These are phyloP conservation scores for Drosophila mimica DNA, from an alignment of 2,888 invertebrate species.

Conservation along the genomic window DNA sequence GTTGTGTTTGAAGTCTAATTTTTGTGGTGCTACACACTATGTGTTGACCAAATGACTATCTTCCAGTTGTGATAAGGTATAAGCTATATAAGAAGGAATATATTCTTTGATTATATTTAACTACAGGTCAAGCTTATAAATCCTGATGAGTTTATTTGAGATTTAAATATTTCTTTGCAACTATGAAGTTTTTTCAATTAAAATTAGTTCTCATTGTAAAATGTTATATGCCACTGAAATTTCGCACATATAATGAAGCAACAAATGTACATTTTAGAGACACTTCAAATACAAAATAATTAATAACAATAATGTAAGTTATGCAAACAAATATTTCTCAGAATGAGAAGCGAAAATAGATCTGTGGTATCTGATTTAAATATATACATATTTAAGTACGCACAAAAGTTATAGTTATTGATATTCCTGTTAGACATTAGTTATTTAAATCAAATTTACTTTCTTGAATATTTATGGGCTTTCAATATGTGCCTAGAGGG, in stretches of 20 bases:
- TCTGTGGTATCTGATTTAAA: background rate
- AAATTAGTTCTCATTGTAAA: no score
- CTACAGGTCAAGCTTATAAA: background rate
- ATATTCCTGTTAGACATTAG: no score
- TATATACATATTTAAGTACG: background rate
- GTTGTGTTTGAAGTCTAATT: slow-evolving; percentile 38
- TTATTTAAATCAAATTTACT: background rate
- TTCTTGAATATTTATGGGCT: background rate
- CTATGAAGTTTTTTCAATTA: background rate
- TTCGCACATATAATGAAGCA: background rate
- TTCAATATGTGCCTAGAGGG: background rate
- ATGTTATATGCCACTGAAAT: background rate
- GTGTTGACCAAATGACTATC: background rate
- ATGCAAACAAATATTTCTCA: background rate
- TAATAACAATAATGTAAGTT: background rate
- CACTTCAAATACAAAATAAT: background rate
- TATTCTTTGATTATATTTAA: background rate
- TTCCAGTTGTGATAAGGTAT: background rate
- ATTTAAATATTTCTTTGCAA: background rate
- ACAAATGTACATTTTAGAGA: no score
- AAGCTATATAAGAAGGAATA: background rate
- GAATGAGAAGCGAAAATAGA: background rate
- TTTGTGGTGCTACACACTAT: slow-evolving; percentile 4
- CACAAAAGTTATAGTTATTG: background rate
- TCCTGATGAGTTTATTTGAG: background rate